phyloP scores from a whole-genome alignment of 2,113 vertebrate genomes.

The Microcebus lehilahytsara region DNA sequence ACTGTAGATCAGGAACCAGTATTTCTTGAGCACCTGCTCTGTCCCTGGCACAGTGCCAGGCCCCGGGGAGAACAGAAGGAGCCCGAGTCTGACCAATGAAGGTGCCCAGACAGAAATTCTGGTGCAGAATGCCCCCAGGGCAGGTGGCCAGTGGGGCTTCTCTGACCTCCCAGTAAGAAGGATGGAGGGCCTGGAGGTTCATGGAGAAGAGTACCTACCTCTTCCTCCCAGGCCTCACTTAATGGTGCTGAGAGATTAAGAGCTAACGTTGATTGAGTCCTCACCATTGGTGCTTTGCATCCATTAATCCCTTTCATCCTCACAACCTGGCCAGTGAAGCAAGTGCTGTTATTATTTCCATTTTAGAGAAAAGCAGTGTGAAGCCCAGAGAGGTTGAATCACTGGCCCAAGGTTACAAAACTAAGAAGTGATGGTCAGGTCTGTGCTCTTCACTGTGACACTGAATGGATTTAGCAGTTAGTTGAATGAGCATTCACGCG shows the following conservation, averaged over 20 bases:
- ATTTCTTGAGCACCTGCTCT: background rate
- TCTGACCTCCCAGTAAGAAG: background rate
- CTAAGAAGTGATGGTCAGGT: background rate
- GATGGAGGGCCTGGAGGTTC: background rate
- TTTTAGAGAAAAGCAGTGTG: background rate
- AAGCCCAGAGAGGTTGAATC: constrained; percentile 12
- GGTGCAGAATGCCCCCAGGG: background rate
- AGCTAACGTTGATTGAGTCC: background rate
- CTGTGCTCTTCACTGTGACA: background rate
- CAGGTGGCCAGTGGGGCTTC: background rate
- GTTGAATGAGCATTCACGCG: background rate
- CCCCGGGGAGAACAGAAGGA: background rate
- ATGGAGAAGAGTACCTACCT: background rate
- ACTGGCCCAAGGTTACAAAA: background rate
- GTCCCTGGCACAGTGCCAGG: background rate
- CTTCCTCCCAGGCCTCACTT: background rate
- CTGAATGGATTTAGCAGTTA: background rate
- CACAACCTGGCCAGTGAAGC: background rate
- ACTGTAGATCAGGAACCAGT: background rate
- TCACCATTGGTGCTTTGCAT: background rate
- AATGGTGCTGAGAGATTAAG: background rate
- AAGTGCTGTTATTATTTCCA: background rate
- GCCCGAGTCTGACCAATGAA: background rate
- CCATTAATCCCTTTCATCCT: background rate
- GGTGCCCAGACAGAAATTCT: background rate